These are phyloP conservation scores for Ennomos erosarius DNA, from an alignment of 2,888 invertebrate genomes.

Conservation along the genomic window DNA sequence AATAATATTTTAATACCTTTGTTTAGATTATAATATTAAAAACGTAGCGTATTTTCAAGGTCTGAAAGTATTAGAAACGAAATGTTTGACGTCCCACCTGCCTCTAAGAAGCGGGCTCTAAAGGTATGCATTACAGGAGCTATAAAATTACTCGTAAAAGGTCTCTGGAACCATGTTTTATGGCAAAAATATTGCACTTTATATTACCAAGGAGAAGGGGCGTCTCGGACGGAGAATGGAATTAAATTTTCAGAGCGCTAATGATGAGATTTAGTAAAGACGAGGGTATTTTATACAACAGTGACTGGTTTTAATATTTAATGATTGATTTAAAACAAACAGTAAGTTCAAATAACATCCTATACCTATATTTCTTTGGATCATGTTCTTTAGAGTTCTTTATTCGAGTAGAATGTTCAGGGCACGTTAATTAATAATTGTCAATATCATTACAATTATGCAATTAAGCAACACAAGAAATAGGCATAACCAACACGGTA, in stretches of 20 bases:
- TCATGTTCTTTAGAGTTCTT: too few relatives aligned
- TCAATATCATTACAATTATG: too few relatives aligned
- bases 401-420: too few relatives aligned
- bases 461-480: too few relatives aligned
- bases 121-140: constrained; percentile 29
- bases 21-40: constrained; percentile 10
- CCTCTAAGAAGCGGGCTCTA: constrained; percentile 4
- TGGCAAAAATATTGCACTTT: constrained; percentile 44
- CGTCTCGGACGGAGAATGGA: constrained; percentile 26
- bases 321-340: too few relatives aligned
- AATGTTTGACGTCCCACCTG: constrained; percentile 18
- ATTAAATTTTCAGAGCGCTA: constrained; percentile 24
- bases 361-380: too few relatives aligned
- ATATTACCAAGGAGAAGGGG: constrained; percentile 34
- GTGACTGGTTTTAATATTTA: too few relatives aligned
- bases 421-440: too few relatives aligned
- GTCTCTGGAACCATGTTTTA: constrained; percentile 37
- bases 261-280: constrained; percentile 6
- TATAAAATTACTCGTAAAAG: constrained; percentile 48
- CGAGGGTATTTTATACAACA: background rate
- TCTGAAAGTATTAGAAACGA: constrained; percentile 5
- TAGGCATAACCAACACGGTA: too few relatives aligned
- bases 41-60: constrained; percentile 4
- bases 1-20: constrained; percentile 1
- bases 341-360: too few relatives aligned